Percentiles rank a stretch among this genome's conserved stretches.
Conservation (phyloP, 1,140 invertebrate genomes). For the Microplitis mediator region DNA sequence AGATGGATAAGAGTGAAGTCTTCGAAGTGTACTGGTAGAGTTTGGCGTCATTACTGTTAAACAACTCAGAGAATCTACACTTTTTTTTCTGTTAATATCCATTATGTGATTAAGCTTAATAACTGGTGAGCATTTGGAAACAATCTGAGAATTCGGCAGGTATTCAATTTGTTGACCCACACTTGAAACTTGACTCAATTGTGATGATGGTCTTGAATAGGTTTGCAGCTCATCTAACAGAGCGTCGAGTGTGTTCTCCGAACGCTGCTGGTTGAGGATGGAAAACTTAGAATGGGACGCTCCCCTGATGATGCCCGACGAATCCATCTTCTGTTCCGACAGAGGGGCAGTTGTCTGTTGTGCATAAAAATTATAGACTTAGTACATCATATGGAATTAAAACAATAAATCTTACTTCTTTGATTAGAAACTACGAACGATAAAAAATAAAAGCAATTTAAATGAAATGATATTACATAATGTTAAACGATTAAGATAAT, state of each 20-base stretch:
- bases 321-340: constrained; percentile 65
- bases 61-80: constrained; percentile 62
- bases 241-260: constrained; percentile 94
- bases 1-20: constrained; percentile 77
- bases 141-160: constrained; percentile 42
- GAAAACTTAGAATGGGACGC: constrained; percentile 65
- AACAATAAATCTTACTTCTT: too few relatives aligned
- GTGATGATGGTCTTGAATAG: constrained; percentile 72
- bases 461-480: too few relatives aligned
- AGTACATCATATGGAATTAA: too few relatives aligned
- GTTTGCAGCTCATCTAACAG: constrained; percentile 91
- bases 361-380: constrained; percentile 13
- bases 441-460: too few relatives aligned
- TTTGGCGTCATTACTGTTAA: constrained; percentile 44
- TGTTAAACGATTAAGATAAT: too few relatives aligned
- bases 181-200: constrained; percentile 46
- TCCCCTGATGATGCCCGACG: constrained; percentile 70
- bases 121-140: constrained; percentile 42
- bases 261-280: constrained; percentile 68
- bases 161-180: constrained; percentile 34
- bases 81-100: constrained; percentile 64
- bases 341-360: constrained; percentile 65
- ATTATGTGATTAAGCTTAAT: constrained; percentile 41
- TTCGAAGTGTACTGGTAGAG: constrained; percentile 62
- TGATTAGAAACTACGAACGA: too few relatives aligned